These are phyloP conservation scores for Aphelinus certus DNA, from an alignment of 1,140 invertebrate species.

Conservation along the genomic window DNA sequence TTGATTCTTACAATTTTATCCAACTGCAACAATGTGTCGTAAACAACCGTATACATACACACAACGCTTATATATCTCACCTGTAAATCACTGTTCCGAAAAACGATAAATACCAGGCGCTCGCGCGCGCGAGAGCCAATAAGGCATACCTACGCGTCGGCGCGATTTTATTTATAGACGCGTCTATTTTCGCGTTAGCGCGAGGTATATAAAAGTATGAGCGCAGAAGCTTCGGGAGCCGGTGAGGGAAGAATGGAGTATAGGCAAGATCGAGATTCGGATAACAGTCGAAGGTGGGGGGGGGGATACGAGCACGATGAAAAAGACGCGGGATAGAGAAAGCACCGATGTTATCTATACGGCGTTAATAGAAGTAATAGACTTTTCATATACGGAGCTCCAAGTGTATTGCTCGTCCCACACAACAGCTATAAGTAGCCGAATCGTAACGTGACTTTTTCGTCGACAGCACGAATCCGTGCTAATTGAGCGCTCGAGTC, in stretches of 20 bases:
- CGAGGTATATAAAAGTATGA: not conserved
- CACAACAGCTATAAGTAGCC: too few relatives aligned
- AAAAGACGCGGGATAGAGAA: slow-evolving; percentile 27
- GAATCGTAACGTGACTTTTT: too few relatives aligned
- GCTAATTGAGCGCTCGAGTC: too few relatives aligned
- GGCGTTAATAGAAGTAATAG: too few relatives aligned
- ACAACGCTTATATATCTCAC: too few relatives aligned
- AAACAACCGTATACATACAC: too few relatives aligned
- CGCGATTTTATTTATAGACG: slow-evolving; percentile 15
- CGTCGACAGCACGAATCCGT: too few relatives aligned
- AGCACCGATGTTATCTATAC: slow-evolving; percentile 13
- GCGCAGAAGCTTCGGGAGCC: not conserved
- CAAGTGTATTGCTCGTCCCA: too few relatives aligned
- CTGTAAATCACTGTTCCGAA: too few relatives aligned
- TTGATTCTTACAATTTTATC: too few relatives aligned
- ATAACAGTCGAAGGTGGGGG: slow-evolving; percentile 9
- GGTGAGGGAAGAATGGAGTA: not conserved
- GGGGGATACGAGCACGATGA: slow-evolving; percentile 15
- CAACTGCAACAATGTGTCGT: too few relatives aligned
- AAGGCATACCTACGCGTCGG: slow-evolving; percentile 7
- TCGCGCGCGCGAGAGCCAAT: not conserved
- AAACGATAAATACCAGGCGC: not conserved
- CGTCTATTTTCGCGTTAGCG: not conserved
- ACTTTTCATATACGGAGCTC: too few relatives aligned
- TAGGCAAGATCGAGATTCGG: slow-evolving; percentile 5